A percentile compares a stretch with the other conserved stretches of the same genome.
phyloP scores from a whole-genome alignment of 1,140 invertebrate species.

The Drosophila orena region DNA sequence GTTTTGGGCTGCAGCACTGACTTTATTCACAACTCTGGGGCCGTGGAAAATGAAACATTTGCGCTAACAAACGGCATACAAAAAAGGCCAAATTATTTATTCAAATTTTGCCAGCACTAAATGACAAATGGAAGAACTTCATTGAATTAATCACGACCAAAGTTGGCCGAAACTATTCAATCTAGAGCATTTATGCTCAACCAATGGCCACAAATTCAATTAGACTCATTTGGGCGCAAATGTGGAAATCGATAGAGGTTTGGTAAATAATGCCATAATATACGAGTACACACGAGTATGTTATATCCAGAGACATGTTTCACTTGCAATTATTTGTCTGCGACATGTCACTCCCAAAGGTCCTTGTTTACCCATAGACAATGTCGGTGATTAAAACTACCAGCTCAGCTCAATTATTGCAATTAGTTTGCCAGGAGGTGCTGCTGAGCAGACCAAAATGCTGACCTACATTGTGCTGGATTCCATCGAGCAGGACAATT shows the following conservation, averaged over 20 bases:
- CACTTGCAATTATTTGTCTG: constrained; percentile 45
- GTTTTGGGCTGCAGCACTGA: constrained; percentile 5
- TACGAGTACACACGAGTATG: too few relatives aligned
- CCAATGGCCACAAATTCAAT: constrained; percentile 28
- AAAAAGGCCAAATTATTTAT: constrained; percentile 37
- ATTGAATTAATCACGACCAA: constrained; percentile 28
- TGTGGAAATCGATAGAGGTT: constrained; percentile 17
- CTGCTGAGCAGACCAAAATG: constrained; percentile 36
- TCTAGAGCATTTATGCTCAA: constrained; percentile 1
- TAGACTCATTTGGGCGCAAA: constrained; percentile 1
- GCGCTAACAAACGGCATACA: constrained; percentile 1
- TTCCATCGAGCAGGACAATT: constrained; percentile 37
- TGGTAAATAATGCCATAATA: constrained; percentile 16
- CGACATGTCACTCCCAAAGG: constrained; percentile 14
- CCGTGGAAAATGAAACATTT: constrained; percentile 21
- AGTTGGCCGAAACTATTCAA: constrained; percentile 21
- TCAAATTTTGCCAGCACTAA: constrained; percentile 24
- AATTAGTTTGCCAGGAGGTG: constrained; percentile 55
- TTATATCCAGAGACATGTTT: constrained; percentile 1
- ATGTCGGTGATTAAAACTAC: constrained; percentile 40
- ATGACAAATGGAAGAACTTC: constrained; percentile 19
- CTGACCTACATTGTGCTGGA: constrained; percentile 26
- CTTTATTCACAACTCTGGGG: constrained; percentile 29
- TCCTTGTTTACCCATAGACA: constrained; percentile 20
- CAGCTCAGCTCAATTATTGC: constrained; percentile 61